Evolutionary conservation across 2,113 vertebrate genomes (phyloP), one percentile per base, ranked within the genome.

Genomic region (Ibidorhyncha struthersii): DNA sequence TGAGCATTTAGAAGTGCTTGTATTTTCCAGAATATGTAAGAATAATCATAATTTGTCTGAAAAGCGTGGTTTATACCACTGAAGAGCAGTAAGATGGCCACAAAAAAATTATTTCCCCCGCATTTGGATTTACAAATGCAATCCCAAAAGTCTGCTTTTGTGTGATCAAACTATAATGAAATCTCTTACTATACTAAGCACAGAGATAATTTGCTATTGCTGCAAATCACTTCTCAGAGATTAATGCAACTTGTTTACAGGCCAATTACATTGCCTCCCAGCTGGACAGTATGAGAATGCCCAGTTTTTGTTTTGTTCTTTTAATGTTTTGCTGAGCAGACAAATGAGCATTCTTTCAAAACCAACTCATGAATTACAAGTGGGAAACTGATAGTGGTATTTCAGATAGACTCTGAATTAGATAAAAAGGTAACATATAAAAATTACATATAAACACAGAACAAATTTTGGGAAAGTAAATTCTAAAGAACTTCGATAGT

Each of bases 271-370:
- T 16, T 2, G 82, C 76, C 87, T 89, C 93, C 96, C 97, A 97
- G 96, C 92, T 97, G 96, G 85, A 93, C 89, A 92, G n/a, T 72
- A 56, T 30, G 76, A 96, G 94, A 96, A 96, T 58, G 86, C 86
- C 83, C 94, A 95, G 80, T 86, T 94, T 96, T 82, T 94, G 93
- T 91, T 97, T 94, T 94, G 86, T 87, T 95, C 94, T 93, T 89
- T 86, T 89, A 56, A 70, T 71, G 90, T 76, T 96, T 79, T 91
- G 94, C 86, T 96, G 82, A 96, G 77, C 78, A 96, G 82, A 97
- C 96, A 97, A 97, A 74, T 34, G 89, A 97, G 93, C 94, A 96
- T 97, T 97, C 92, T 97, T 94, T 72, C 87, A 84, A 96, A 97
- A 94, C 30, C 76, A 83, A 45, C 92, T 84, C 76, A 27, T 34